Conservation (phyloP, 1,140 invertebrate genomes). For the Brachystomella parvula region DNA sequence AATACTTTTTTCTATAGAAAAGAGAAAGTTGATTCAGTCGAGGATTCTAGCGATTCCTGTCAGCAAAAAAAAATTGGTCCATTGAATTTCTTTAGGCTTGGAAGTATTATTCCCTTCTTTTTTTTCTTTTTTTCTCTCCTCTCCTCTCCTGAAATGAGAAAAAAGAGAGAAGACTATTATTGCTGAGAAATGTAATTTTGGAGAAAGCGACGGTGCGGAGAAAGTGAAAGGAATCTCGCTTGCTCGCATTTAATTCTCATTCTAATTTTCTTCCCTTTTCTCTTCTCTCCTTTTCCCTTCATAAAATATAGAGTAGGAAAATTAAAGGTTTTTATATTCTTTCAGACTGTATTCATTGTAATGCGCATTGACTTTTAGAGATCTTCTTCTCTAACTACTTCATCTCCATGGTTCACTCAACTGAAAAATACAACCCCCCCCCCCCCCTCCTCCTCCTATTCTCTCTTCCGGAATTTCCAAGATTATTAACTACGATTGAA, state of each 20-base stretch:
- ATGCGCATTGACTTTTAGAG: neutral
- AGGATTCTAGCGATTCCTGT: neutral
- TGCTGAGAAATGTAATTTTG: slow-evolving; percentile 8
- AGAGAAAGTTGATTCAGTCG: neutral
- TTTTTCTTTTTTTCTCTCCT: neutral
- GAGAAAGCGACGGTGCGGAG: slow-evolving; percentile 6
- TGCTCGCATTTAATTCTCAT: slow-evolving; percentile 3
- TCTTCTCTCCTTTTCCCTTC: neutral
- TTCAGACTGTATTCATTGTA: neutral
- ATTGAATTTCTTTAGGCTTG: no score
- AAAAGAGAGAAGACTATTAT: neutral
- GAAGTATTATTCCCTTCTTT: neutral
- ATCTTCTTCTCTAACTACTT: neutral
- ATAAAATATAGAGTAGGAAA: no score
- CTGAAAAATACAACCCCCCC: neutral
- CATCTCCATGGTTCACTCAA: neutral
- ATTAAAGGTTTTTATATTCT: no score
- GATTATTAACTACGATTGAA: slow-evolving; percentile 4
- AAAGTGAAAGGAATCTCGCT: slow-evolving; percentile 11
- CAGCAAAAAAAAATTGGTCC: no score
- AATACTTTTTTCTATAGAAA: no score
- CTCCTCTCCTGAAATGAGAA: neutral
- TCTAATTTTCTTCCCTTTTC: slow-evolving; percentile 1
- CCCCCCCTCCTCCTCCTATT: neutral
- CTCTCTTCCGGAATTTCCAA: no score